Base-by-base conservation (phyloP, 2,797 vertebrate species). In the Protonibea diacanthus region DNA sequence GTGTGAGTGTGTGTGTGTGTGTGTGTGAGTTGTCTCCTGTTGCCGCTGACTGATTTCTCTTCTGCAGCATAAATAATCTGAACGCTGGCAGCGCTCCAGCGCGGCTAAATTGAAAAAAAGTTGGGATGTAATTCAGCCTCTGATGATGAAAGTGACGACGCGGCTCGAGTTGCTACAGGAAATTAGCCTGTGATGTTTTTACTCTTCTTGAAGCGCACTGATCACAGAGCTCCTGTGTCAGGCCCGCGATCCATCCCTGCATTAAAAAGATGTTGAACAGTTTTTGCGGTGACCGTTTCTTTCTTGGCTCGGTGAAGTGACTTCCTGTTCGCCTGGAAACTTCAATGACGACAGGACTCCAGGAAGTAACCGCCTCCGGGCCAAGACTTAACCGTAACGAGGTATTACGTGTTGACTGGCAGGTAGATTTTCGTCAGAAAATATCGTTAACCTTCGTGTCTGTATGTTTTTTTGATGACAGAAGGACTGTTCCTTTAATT, bases 51-150 rank as follows among this genome's bases (percentile, higher is more conserved):
- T 17, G 78, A 86, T 81, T 71, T 55, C 56, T 80, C 55, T 29
- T 56, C 63, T 57, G 27, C 65, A 29, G 69, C 78, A 80, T 53
- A 63, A 85, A 78, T 72, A 80, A 82, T 73, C 9, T 55, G 75
- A 72, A 47, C 0, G 67, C 38, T 74, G 80, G 77, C 74, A 25
- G 61, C 0, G 33, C 42, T 74, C 65, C 65, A 66, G 68, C 25
- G 4, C 20, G 8, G 48, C 27, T 33, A 49, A 71, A 78, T 58
- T 57, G 62, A 74, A 80, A 87, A 80, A 78, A 86, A 27, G 12
- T 44, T 25, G 4, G 27, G 57, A 45, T 76, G 77, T 74, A 25
- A 83, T 83, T 85, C 74, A 40, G 66, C 52, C 47, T 1, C 45
- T 65, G 83, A 78, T 73, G 81, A 76, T 38, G 69, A 44, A 71